These are phyloP conservation scores for Ageneiosus marmoratus DNA, from an alignment of 2,113 vertebrate species.

Conservation along the genomic window DNA sequence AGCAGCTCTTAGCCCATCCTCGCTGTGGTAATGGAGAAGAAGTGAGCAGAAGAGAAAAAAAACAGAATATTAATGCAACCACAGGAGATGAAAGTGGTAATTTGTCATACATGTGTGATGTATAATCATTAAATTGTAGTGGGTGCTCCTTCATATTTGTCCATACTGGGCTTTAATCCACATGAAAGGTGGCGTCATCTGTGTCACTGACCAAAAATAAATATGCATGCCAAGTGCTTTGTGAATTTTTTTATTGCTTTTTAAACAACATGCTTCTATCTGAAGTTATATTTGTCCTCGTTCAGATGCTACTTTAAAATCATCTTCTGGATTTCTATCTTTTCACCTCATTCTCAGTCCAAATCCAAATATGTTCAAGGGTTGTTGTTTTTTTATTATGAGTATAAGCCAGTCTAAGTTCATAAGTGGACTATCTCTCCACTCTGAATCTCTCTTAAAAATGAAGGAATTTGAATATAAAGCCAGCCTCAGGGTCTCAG, in stretches of 20 bases:
- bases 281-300: not conserved
- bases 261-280: not conserved
- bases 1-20: constrained; percentile 73
- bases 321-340: not conserved
- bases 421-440: constrained; percentile 66
- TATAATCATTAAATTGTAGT: constrained; percentile 77
- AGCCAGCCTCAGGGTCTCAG: constrained; percentile 72
- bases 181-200: constrained; percentile 41
- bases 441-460: constrained; percentile 63
- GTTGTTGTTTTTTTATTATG: not conserved
- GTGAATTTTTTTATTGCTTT: constrained; percentile 16
- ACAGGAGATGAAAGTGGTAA: constrained; percentile 79
- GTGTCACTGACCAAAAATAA: not conserved
- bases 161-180: constrained; percentile 41
- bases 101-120: constrained; percentile 75
- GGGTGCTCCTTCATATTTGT: constrained; percentile 61
- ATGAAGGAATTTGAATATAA: constrained; percentile 72
- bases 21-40: constrained; percentile 75
- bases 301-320: not conserved
- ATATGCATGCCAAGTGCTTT: constrained; percentile 7
- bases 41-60: constrained; percentile 68
- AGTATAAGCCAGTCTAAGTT: constrained; percentile 55
- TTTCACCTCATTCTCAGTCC: not conserved
- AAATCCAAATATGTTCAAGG: not conserved
- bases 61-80: constrained; percentile 72